Evolutionary conservation across 1,140 invertebrate genomes (phyloP).

Genomic region (Diorhabda carinulata): DNA sequence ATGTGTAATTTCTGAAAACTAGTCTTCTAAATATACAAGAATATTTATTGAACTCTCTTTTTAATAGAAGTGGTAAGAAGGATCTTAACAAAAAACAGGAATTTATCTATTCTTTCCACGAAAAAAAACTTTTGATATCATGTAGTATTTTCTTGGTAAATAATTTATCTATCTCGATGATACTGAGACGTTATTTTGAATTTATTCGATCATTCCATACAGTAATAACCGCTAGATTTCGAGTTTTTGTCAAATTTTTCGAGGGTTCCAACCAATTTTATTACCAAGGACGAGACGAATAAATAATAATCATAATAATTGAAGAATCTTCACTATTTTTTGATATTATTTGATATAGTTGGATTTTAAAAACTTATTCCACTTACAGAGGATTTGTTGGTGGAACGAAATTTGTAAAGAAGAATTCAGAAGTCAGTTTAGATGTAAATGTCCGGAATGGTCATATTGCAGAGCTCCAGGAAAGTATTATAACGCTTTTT

Average conservation of each 20-base stretch:
- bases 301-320: constrained; percentile 1
- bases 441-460: constrained; percentile 81
- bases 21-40: too few species aligned
- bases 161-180: too few species aligned
- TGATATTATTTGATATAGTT: not conserved
- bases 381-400: constrained; percentile 76
- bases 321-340: not conserved
- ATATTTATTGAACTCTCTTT: too few species aligned
- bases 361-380: not conserved
- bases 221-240: not conserved
- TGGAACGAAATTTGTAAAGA: constrained; percentile 92
- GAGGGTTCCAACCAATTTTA: not conserved
- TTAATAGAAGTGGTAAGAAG: too few species aligned
- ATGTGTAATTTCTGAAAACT: too few species aligned
- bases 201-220: too few species aligned
- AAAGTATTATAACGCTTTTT: constrained; percentile 84
- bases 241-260: constrained; percentile 1
- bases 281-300: not conserved
- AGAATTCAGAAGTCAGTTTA: constrained; percentile 81
- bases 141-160: too few species aligned
- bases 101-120: too few species aligned
- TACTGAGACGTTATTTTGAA: too few species aligned
- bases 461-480: constrained; percentile 84
- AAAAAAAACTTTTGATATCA: too few species aligned
- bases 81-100: too few species aligned